Evolutionary conservation across 2,888 invertebrate genomes (phyloP).

Genomic region (Conus canariensis): DNA sequence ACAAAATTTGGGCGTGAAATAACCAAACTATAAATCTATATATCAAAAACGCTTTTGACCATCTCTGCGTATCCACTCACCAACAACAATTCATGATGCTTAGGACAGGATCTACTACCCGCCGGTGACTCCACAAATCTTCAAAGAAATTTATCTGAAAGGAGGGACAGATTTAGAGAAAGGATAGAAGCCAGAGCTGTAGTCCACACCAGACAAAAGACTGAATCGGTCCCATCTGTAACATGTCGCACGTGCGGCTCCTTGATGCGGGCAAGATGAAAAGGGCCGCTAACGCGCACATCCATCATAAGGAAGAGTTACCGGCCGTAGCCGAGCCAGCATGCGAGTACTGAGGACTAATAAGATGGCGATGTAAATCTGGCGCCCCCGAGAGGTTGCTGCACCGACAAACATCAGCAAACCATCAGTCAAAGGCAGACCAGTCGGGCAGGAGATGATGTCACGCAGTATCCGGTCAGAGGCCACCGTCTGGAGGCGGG

Average conservation of each 20-base stretch:
- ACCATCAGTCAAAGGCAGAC: constrained; percentile 12
- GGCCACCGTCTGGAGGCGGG: neutral
- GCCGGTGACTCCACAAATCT: no score
- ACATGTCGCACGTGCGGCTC: neutral
- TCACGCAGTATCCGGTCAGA: neutral
- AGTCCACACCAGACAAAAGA: neutral
- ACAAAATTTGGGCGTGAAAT: no score
- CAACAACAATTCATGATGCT: no score
- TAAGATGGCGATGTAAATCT: constrained; percentile 4
- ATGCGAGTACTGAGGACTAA: neutral
- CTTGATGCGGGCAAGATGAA: neutral
- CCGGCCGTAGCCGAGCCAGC: neutral
- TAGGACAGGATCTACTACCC: no score
- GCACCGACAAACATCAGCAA: neutral
- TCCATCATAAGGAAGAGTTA: constrained; percentile 27
- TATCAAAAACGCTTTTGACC: no score
- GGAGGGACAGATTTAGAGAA: no score
- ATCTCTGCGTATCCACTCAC: no score
- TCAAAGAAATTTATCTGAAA: no score
- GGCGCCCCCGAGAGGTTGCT: constrained; percentile 1
- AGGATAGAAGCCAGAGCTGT: neutral
- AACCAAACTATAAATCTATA: no score
- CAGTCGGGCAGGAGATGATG: neutral
- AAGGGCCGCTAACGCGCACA: neutral
- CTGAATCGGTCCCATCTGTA: neutral